A percentile compares a stretch with the other conserved stretches of the same genome.
phyloP scores from a whole-genome alignment of 1,140 invertebrate species.

The Drosophila lacertosa region DNA sequence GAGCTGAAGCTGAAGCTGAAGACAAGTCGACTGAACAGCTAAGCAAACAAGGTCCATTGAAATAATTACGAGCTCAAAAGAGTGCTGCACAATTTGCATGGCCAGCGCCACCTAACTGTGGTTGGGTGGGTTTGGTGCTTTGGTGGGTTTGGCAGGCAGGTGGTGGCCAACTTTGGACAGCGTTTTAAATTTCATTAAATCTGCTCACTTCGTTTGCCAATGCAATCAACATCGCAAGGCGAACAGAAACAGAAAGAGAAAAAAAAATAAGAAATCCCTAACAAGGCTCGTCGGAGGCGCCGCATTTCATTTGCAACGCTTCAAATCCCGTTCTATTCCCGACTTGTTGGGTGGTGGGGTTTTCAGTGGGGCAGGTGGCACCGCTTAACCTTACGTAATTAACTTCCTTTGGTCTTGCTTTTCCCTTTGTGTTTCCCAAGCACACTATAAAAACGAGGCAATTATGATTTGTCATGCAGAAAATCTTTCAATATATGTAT shows the following conservation, averaged over 20 bases:
- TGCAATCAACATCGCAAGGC: constrained; percentile 69
- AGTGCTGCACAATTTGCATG: constrained; percentile 56
- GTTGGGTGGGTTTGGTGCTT: background rate
- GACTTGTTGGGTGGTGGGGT: background rate
- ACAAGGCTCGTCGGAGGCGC: constrained; percentile 27
- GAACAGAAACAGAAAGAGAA: background rate
- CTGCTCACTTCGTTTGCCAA: constrained; percentile 81
- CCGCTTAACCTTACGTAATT: constrained; percentile 71
- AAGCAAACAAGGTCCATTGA: constrained; percentile 67
- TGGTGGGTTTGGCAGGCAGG: background rate
- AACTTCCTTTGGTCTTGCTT: constrained; percentile 52
- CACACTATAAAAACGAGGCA: background rate
- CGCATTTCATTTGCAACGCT: constrained; percentile 77
- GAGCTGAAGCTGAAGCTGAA: constrained; percentile 6
- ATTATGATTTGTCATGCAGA: too few species aligned
- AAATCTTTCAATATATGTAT: background rate
- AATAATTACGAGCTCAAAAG: constrained; percentile 63
- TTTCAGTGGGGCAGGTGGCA: constrained; percentile 4
- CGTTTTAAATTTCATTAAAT: constrained; percentile 80
- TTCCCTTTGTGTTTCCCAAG: constrained; percentile 12
- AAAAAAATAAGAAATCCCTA: constrained; percentile 24
- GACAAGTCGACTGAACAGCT: constrained; percentile 51
- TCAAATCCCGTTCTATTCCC: constrained; percentile 37
- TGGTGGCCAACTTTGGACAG: constrained; percentile 33
- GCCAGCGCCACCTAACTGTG: constrained; percentile 21